Evolutionary conservation across 1,140 invertebrate genomes (phyloP).

Genomic region (Drosophila lini): DNA sequence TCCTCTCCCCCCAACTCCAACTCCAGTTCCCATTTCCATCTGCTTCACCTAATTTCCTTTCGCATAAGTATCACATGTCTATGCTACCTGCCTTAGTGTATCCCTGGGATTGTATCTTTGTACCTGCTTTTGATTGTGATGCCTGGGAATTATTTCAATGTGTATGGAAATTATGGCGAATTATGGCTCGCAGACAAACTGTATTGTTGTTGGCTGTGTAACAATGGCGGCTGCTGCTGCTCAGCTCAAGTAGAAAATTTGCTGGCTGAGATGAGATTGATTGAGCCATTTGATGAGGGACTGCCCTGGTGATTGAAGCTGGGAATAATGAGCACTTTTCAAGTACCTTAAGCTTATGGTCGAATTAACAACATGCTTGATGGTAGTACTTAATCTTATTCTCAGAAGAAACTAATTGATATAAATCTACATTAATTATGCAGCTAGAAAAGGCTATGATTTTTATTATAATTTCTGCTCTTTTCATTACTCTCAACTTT

Average conservation of each 20-base stretch:
- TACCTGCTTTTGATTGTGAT: conserved; percentile 31
- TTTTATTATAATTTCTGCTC: too few species aligned
- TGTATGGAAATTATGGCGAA: conserved; percentile 69
- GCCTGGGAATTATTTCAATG: conserved; percentile 42
- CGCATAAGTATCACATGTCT: conserved; percentile 34
- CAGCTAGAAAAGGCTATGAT: background rate
- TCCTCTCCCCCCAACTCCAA: background rate
- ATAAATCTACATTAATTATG: background rate
- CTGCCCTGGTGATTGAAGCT: conserved; percentile 1
- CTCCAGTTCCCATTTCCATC: background rate
- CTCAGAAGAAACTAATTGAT: background rate
- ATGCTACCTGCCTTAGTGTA: conserved; percentile 46
- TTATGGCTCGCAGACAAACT: conserved; percentile 43
- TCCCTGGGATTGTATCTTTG: conserved; percentile 16
- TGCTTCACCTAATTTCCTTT: conserved; percentile 34
- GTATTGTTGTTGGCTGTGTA: conserved; percentile 21
- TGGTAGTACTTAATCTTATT: background rate
- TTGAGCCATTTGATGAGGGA: conserved; percentile 20
- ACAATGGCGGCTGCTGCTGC: conserved; percentile 14
- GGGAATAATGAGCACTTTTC: background rate
- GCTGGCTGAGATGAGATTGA: conserved; percentile 36
- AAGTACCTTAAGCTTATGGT: background rate
- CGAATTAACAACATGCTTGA: background rate
- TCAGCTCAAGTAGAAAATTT: conserved; percentile 19
- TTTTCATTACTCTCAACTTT: background rate